These are phyloP conservation scores for Spheniscus humboldti DNA, from an alignment of 2,797 vertebrate species.

Conservation along the genomic window DNA sequence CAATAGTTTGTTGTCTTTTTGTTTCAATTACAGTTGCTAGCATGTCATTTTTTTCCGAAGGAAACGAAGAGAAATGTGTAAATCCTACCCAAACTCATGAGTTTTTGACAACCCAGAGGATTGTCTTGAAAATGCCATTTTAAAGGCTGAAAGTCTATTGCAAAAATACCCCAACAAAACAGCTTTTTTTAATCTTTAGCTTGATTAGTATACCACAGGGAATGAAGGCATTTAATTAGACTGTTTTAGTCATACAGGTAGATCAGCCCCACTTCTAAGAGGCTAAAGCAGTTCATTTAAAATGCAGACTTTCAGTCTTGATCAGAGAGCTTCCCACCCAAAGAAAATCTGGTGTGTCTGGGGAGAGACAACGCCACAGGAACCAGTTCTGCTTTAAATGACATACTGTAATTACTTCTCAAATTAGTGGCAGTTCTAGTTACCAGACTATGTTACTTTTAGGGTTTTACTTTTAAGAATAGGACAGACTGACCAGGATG, in stretches of 20 bases:
- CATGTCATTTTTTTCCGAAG: background rate
- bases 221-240: background rate
- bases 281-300: background rate
- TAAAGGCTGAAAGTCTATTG: background rate
- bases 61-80: background rate
- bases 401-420: accelerated
- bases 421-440: background rate
- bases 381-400: background rate
- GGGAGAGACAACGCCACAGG: no score
- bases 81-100: background rate
- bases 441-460: background rate
- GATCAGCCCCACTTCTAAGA: background rate
- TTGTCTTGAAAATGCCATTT: background rate
- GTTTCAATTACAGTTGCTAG: background rate
- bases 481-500: no score
- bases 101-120: background rate
- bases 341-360: background rate
- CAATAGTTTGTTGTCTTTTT: background rate
- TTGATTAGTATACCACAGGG: background rate
- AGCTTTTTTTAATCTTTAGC: background rate
- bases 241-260: background rate
- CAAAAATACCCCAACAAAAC: background rate
- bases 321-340: background rate
- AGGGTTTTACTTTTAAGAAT: background rate
- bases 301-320: background rate